Evolutionary conservation across 2,888 invertebrate genomes (phyloP).

Genomic region (Hyposoter dolosus): DNA sequence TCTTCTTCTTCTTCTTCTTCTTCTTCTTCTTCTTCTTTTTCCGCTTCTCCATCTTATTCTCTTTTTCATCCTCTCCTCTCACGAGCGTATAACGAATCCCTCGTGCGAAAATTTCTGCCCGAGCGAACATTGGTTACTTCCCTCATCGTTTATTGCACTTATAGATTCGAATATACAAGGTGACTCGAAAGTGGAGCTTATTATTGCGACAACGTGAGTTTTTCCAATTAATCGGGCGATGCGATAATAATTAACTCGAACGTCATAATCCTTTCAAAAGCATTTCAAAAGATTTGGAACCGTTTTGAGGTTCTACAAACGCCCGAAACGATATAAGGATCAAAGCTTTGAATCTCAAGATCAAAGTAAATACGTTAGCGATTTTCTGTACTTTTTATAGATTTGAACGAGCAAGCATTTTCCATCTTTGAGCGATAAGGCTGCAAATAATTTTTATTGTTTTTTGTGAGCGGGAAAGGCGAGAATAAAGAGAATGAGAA

Average conservation of each 20-base stretch:
- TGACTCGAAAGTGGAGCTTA: neutral
- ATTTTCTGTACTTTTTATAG: neutral
- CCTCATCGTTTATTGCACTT: constrained; percentile 48
- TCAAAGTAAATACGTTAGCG: constrained; percentile 15
- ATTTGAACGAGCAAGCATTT: constrained; percentile 45
- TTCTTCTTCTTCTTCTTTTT: constrained; percentile 51
- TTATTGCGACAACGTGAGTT: neutral
- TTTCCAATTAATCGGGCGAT: neutral
- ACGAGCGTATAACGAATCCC: constrained; percentile 64
- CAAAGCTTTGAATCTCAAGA: neutral
- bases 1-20: constrained; percentile 50
- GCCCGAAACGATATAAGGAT: neutral
- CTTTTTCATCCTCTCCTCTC: constrained; percentile 45
- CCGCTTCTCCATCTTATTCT: constrained; percentile 47
- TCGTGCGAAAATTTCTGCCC: constrained; percentile 67
- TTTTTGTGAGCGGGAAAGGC: constrained; percentile 13
- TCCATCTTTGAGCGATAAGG: neutral
- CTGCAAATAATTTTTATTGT: constrained; percentile 61
- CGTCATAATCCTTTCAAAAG: neutral
- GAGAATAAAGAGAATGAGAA: constrained; percentile 44
- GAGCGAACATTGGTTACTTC: constrained; percentile 61
- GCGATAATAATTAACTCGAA: neutral
- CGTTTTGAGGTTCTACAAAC: too few species aligned
- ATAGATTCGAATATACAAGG: constrained; percentile 6
- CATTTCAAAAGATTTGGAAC: neutral